Evolutionary conservation across 2,888 invertebrate species (phyloP).

Genomic region (Lomographa bimaculata): DNA sequence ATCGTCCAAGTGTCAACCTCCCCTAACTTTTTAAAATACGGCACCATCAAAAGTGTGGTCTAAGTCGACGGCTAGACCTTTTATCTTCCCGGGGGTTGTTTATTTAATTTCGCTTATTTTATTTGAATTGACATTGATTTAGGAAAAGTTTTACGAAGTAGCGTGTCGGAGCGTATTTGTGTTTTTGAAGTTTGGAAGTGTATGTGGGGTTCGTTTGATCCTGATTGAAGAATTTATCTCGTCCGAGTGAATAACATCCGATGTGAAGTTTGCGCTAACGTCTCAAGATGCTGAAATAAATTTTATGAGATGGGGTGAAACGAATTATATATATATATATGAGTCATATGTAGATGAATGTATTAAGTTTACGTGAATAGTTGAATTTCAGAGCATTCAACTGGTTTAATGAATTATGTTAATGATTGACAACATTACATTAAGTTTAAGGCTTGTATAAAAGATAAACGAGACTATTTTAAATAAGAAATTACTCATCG

Average conservation of each 20-base stretch:
- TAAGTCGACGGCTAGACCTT: conserved; percentile 73
- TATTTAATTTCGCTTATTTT: conserved; percentile 80
- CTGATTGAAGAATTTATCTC: conserved; percentile 75
- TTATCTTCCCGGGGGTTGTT: conserved; percentile 74
- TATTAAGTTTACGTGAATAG: too few species aligned
- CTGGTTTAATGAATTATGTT: too few species aligned
- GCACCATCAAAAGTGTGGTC: conserved; percentile 79
- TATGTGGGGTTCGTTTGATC: conserved; percentile 62
- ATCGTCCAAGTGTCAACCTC: conserved; percentile 81
- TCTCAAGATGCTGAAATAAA: conserved; percentile 61
- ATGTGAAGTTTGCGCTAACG: conserved; percentile 46
- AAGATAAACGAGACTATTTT: too few species aligned
- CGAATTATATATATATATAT: conserved; percentile 57
- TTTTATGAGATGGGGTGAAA: conserved; percentile 60
- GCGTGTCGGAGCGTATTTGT: conserved; percentile 50
- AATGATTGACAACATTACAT: too few species aligned
- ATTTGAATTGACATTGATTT: conserved; percentile 80
- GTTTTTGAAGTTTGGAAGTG: conserved; percentile 44
- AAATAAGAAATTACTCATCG: too few species aligned
- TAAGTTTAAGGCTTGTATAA: too few species aligned
- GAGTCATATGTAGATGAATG: too few species aligned
- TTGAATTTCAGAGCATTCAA: too few species aligned
- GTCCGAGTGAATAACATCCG: conserved; percentile 63
- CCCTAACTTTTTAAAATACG: conserved; percentile 78
- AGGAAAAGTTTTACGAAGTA: conserved; percentile 56